phyloP scores from a whole-genome alignment of 2,797 vertebrate genomes.

The Heterohyrax brucei region DNA sequence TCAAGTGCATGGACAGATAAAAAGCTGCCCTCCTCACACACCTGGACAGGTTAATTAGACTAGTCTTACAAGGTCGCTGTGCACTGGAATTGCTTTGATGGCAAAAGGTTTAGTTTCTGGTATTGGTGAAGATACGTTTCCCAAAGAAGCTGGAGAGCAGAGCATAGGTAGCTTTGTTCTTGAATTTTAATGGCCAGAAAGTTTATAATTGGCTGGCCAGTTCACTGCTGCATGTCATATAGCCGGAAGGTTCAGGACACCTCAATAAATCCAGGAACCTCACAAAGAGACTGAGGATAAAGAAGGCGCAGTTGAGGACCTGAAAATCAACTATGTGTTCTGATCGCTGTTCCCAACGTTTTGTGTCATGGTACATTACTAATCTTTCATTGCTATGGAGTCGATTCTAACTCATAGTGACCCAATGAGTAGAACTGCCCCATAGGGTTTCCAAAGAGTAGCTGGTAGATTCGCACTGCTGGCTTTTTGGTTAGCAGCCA shows the following conservation, averaged over 20 bases:
- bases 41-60: neutral
- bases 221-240: neutral
- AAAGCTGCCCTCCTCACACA: neutral
- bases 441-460: too few relatives aligned
- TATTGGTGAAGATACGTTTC: neutral
- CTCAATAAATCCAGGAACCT: neutral
- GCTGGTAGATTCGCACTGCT: too few relatives aligned
- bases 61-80: too few relatives aligned
- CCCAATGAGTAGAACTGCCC: too few relatives aligned
- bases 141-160: neutral
- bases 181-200: neutral
- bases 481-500: too few relatives aligned
- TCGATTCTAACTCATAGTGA: too few relatives aligned
- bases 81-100: too few relatives aligned
- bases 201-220: neutral
- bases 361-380: neutral
- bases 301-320: neutral
- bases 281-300: neutral
- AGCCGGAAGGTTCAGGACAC: neutral
- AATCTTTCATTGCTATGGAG: too few relatives aligned
- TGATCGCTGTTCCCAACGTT: neutral
- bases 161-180: neutral
- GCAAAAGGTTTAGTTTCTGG: too few relatives aligned
- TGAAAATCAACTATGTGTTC: neutral
- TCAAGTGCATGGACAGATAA: neutral